These are phyloP conservation scores for Theretra japonica DNA, from an alignment of 2,888 invertebrate genomes.

Conservation along the genomic window DNA sequence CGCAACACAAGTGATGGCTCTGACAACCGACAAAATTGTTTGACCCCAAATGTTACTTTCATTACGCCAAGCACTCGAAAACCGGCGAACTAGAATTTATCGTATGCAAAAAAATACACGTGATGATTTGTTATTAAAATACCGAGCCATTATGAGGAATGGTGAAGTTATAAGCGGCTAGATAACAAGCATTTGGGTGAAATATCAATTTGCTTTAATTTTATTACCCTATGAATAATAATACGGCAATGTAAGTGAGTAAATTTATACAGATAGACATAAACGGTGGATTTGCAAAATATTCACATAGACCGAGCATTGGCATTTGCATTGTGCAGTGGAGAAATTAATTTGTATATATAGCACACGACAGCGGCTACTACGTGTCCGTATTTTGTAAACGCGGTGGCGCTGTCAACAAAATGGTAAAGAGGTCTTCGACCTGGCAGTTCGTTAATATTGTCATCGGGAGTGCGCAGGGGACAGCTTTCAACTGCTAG, in stretches of 20 bases:
- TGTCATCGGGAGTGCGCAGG: slow-evolving; percentile 49
- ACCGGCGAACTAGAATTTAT: neutral
- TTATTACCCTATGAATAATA: slow-evolving; percentile 13
- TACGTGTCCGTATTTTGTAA: slow-evolving; percentile 55
- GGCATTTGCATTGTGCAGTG: slow-evolving; percentile 14
- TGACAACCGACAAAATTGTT: slow-evolving; percentile 43
- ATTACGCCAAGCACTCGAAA: slow-evolving; percentile 1
- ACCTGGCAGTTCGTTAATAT: slow-evolving; percentile 54
- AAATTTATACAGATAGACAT: slow-evolving; percentile 29
- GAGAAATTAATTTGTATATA: slow-evolving; percentile 16
- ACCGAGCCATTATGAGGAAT: neutral
- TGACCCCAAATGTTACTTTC: slow-evolving; percentile 41
- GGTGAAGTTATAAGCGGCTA: neutral
- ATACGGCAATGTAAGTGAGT: neutral
- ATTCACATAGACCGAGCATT: neutral
- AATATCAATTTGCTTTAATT: slow-evolving; percentile 13
- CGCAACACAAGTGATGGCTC: slow-evolving; percentile 44
- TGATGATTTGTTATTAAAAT: slow-evolving; percentile 8
- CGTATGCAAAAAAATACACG: slow-evolving; percentile 25
- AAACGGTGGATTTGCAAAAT: slow-evolving; percentile 37
- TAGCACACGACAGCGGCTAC: slow-evolving; percentile 33
- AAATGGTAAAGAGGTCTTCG: slow-evolving; percentile 64
- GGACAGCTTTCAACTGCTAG: slow-evolving; percentile 60
- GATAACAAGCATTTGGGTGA: neutral
- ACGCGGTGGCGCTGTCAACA: slow-evolving; percentile 47